phyloP scores from a whole-genome alignment of 2,113 vertebrate genomes.

The Gallinago undulata region DNA sequence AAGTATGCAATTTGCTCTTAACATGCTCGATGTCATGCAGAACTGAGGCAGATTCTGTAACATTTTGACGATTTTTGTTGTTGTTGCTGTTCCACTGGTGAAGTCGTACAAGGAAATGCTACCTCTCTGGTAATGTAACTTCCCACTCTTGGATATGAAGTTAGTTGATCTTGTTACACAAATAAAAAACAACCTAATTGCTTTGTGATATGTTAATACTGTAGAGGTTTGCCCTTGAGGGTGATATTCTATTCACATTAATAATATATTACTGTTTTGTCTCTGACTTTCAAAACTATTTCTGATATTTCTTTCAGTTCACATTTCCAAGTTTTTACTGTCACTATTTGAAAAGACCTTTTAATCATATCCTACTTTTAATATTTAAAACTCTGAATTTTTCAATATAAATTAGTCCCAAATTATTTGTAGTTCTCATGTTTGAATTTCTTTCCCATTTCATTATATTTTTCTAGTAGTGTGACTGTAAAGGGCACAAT shows the following conservation, averaged over 20 bases:
- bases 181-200: neutral
- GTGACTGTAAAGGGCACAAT: neutral
- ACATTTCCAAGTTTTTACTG: neutral
- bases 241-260: neutral
- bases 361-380: neutral
- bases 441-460: neutral
- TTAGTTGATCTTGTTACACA: neutral
- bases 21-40: rapidly evolving
- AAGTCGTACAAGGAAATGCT: neutral
- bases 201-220: neutral
- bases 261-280: neutral
- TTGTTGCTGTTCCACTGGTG: neutral
- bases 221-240: neutral
- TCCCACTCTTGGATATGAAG: neutral
- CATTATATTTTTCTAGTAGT: neutral
- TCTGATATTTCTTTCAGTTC: neutral
- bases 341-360: neutral
- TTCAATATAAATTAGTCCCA: neutral
- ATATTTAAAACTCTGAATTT: neutral
- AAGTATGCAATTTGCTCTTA: neutral
- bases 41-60: neutral
- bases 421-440: neutral
- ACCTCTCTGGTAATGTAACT: neutral
- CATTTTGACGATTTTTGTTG: neutral
- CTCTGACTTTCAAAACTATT: neutral